A percentile compares a stretch with the other conserved stretches of the same genome.
Conservation (phyloP, 2,888 invertebrate species). For the Monoplex corrugatus region DNA sequence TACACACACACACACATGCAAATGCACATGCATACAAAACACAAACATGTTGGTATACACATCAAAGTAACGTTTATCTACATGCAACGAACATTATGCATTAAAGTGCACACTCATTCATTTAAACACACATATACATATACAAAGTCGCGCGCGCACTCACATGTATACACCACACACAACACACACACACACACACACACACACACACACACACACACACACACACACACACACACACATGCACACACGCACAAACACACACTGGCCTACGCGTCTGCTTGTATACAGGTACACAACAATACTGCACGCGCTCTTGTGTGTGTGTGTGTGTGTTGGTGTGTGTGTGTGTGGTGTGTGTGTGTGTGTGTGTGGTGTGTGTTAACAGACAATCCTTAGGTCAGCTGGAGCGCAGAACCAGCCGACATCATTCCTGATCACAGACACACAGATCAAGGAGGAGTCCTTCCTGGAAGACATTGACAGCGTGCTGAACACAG, state of each 20-base stretch:
- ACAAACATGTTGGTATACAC: too few species aligned
- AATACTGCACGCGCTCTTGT: background rate
- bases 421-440: slow-evolving; percentile 89
- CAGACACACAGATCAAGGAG: slow-evolving; percentile 89
- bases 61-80: too few species aligned
- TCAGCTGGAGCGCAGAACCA: slow-evolving; percentile 83
- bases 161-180: background rate
- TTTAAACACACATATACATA: slow-evolving; percentile 12
- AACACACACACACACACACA: slow-evolving; percentile 34
- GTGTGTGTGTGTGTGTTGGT: background rate
- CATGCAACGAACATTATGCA: too few species aligned
- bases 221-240: slow-evolving; percentile 28
- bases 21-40: too few species aligned
- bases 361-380: background rate
- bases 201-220: slow-evolving; percentile 36
- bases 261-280: background rate
- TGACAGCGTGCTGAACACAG: slow-evolving; percentile 91
- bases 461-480: slow-evolving; percentile 90
- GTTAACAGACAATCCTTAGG: slow-evolving; percentile 66
- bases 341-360: background rate
- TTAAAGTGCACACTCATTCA: too few species aligned
- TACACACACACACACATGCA: too few species aligned
- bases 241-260: background rate
- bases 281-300: background rate
- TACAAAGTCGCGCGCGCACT: background rate